These are phyloP conservation scores for Cerastis rubricosa DNA, from an alignment of 2,888 invertebrate species.

Conservation along the genomic window DNA sequence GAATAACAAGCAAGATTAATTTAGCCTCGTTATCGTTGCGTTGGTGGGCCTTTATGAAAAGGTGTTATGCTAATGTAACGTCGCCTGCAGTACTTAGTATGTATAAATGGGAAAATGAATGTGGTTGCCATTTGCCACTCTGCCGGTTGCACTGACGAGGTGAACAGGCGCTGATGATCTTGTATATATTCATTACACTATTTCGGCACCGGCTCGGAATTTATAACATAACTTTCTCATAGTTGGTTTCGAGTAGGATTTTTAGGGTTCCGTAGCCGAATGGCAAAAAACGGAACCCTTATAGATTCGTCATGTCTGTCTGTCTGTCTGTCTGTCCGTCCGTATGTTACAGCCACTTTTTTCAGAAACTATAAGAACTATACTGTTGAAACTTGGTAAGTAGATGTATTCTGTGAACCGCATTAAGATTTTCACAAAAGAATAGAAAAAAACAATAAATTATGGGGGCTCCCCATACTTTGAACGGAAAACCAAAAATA, in stretches of 20 bases:
- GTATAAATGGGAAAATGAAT: constrained; percentile 25
- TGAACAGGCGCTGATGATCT: constrained; percentile 48
- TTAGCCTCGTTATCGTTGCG: constrained; percentile 25
- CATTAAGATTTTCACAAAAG: too few relatives aligned
- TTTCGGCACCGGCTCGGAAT: neutral
- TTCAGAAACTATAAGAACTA: too few relatives aligned
- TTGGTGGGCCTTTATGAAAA: constrained; percentile 46
- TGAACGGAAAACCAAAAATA: too few relatives aligned
- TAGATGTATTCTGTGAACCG: too few relatives aligned
- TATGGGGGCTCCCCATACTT: too few relatives aligned
- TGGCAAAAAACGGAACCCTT: too few relatives aligned
- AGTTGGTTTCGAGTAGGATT: neutral
- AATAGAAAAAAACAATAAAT: too few relatives aligned
- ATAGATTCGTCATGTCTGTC: too few relatives aligned
- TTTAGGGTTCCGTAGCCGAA: too few relatives aligned
- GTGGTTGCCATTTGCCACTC: constrained; percentile 49
- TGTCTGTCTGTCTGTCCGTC: too few relatives aligned
- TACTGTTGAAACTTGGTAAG: too few relatives aligned
- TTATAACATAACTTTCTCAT: neutral
- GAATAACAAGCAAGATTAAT: constrained; percentile 37
- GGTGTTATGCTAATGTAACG: constrained; percentile 52
- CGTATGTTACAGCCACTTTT: too few relatives aligned
- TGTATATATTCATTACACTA: constrained; percentile 2
- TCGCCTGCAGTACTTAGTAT: constrained; percentile 32
- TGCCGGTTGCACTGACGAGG: constrained; percentile 43